These are phyloP conservation scores for Romanogobio albipinnatus DNA, from an alignment of 2,113 vertebrate genomes.

Conservation along the genomic window DNA sequence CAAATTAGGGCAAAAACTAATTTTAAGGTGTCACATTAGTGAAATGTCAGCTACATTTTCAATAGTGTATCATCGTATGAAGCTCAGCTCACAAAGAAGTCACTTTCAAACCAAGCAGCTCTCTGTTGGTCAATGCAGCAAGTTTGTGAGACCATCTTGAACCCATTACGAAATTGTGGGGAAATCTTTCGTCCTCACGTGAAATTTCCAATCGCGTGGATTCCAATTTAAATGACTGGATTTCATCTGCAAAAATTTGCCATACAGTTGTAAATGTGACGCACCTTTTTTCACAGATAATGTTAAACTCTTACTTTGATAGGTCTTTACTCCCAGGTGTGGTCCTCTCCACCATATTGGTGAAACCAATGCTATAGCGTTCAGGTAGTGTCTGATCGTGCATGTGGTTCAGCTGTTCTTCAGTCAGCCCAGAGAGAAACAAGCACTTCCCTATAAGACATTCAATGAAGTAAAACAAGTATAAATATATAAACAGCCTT, in stretches of 20 bases:
- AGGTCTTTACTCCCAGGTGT: conserved; percentile 98
- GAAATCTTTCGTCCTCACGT: too few relatives aligned
- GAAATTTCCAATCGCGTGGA: too few relatives aligned
- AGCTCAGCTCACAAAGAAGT: neutral
- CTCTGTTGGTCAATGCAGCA: too few relatives aligned
- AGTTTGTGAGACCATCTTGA: too few relatives aligned
- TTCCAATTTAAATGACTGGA: too few relatives aligned
- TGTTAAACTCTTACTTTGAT: conserved; percentile 79
- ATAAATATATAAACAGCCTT: conserved; percentile 30
- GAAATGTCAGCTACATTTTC: neutral
- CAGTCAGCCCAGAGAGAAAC: conserved; percentile 91
- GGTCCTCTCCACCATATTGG: conserved; percentile 98
- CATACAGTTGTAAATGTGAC: neutral
- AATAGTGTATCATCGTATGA: neutral
- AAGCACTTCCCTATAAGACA: conserved; percentile 90
- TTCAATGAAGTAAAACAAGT: neutral
- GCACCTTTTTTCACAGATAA: neutral
- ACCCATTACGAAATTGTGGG: too few relatives aligned
- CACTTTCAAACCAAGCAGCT: too few relatives aligned
- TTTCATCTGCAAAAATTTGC: neutral
- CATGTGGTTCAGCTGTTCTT: conserved; percentile 89
- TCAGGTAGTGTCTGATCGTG: conserved; percentile 91
- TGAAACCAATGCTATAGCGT: conserved; percentile 94
- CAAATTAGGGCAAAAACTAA: neutral
- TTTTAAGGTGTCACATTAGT: neutral